These are phyloP conservation scores for Serranus cabrilla DNA, from an alignment of 2,797 vertebrate species.

Conservation along the genomic window DNA sequence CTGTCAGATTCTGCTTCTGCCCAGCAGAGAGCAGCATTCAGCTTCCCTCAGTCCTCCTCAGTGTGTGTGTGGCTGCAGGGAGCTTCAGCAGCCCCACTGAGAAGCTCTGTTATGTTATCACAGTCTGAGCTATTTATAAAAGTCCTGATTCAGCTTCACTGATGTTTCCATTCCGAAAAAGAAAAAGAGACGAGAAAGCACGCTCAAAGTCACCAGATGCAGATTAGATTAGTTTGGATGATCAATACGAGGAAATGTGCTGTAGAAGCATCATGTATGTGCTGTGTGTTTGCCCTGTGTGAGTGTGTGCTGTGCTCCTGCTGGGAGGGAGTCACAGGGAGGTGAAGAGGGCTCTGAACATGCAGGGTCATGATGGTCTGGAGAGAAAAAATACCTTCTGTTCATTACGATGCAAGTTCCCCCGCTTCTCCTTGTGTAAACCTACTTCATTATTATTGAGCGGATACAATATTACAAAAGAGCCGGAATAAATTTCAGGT, in stretches of 20 bases:
- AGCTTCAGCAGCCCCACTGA: constrained; percentile 56
- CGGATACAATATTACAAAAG: neutral
- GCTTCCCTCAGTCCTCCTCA: constrained; percentile 1
- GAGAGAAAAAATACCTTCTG: constrained; percentile 17
- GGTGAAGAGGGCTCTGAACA: constrained; percentile 25
- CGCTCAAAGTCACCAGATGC: constrained; percentile 34
- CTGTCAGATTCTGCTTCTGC: neutral
- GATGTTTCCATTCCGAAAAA: constrained; percentile 60
- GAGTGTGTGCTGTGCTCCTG: constrained; percentile 12
- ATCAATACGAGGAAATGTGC: neutral
- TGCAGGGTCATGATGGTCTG: neutral
- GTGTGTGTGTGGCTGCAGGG: constrained; percentile 51
- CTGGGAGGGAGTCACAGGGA: constrained; percentile 30
- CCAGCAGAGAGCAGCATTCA: constrained; percentile 79
- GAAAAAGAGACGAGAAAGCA: constrained; percentile 13
- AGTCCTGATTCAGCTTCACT: constrained; percentile 76
- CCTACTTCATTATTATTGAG: neutral
- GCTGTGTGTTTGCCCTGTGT: neutral
- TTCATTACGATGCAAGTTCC: neutral
- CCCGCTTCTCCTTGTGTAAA: neutral
- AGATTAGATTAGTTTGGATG: constrained; percentile 12
- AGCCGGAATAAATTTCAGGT: neutral
- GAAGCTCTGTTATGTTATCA: constrained; percentile 69
- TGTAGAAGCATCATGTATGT: neutral
- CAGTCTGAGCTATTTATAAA: constrained; percentile 78